Percentiles rank a stretch among this genome's conserved stretches.
phyloP scores from a whole-genome alignment of 1,140 invertebrate species.

The Lasioglossum albipes region DNA sequence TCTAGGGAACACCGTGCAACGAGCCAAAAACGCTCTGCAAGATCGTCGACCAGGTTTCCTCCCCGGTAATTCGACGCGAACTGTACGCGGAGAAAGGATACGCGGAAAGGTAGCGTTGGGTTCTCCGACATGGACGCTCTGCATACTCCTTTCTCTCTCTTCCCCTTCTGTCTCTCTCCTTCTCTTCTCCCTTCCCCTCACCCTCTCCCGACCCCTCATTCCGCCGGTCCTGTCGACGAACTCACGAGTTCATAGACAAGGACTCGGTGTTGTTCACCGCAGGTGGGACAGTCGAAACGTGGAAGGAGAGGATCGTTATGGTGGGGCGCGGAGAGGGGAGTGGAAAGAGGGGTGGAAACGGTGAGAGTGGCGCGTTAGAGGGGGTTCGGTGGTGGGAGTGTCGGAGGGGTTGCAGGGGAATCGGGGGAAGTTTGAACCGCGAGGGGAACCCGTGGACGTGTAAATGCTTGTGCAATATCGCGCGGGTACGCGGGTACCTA shows the following conservation, averaged over 20 bases:
- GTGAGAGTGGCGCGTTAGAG: slow-evolving; percentile 1
- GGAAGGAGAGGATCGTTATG: background rate
- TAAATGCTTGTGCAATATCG: slow-evolving; percentile 58
- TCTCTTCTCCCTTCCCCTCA: background rate
- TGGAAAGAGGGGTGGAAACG: slow-evolving; percentile 15
- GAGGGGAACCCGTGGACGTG: slow-evolving; percentile 47
- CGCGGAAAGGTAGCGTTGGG: slow-evolving; percentile 60
- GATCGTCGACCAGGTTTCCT: slow-evolving; percentile 25
- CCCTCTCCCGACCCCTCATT: background rate
- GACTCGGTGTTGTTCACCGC: slow-evolving; percentile 57
- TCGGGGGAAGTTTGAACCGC: slow-evolving; percentile 8
- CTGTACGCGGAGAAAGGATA: slow-evolving; percentile 63
- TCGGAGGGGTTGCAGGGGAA: slow-evolving; percentile 37
- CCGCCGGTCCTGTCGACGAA: slow-evolving; percentile 33
- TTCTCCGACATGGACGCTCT: slow-evolving; percentile 20
- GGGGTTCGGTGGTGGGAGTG: slow-evolving; percentile 2
- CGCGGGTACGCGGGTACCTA: no score
- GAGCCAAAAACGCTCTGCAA: no score
- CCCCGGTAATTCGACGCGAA: slow-evolving; percentile 55
- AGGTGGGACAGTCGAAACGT: slow-evolving; percentile 54
- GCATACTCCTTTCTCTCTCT: slow-evolving; percentile 29
- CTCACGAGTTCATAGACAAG: slow-evolving; percentile 59
- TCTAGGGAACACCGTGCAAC: no score
- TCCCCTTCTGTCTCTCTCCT: slow-evolving; percentile 3
- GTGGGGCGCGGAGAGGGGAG: background rate